Percentiles rank a stretch among this genome's conserved stretches.
phyloP scores from a whole-genome alignment of 1,140 invertebrate genomes.

The Luehdorfia chinensis region DNA sequence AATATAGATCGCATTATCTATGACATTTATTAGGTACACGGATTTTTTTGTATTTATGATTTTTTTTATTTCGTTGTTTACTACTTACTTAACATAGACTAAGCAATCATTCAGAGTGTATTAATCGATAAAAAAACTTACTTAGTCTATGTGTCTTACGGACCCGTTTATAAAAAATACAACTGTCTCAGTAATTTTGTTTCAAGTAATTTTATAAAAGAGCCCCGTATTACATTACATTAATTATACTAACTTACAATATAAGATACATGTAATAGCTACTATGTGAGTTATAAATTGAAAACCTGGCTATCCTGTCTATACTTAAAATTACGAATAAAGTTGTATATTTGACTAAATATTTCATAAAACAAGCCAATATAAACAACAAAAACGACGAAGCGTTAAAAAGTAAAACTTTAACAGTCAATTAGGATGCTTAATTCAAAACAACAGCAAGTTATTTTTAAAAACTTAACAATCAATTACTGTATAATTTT shows the following conservation, averaged over 20 bases:
- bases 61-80: slow-evolving; percentile 68
- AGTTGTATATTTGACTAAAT: slow-evolving; percentile 72
- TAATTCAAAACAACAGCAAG: slow-evolving; percentile 72
- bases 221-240: slow-evolving; percentile 69
- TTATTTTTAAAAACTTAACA: slow-evolving; percentile 71
- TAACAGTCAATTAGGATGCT: slow-evolving; percentile 72
- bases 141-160: slow-evolving; percentile 37
- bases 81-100: slow-evolving; percentile 52
- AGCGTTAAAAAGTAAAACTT: slow-evolving; percentile 55
- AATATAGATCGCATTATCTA: slow-evolving; percentile 63
- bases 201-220: slow-evolving; percentile 39
- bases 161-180: slow-evolving; percentile 43
- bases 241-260: slow-evolving; percentile 65
- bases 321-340: slow-evolving; percentile 66
- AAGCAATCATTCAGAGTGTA: slow-evolving; percentile 27
- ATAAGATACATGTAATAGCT: slow-evolving; percentile 63
- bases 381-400: slow-evolving; percentile 58
- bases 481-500: slow-evolving; percentile 29
- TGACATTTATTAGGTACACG: slow-evolving; percentile 66
- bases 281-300: slow-evolving; percentile 66
- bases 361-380: slow-evolving; percentile 57
- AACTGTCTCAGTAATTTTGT: background rate
- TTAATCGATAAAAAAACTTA: slow-evolving; percentile 9
- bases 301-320: slow-evolving; percentile 76
- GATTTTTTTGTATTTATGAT: slow-evolving; percentile 67